Base-by-base conservation (phyloP, 2,797 vertebrate species). In the Diglossa cyanea region DNA sequence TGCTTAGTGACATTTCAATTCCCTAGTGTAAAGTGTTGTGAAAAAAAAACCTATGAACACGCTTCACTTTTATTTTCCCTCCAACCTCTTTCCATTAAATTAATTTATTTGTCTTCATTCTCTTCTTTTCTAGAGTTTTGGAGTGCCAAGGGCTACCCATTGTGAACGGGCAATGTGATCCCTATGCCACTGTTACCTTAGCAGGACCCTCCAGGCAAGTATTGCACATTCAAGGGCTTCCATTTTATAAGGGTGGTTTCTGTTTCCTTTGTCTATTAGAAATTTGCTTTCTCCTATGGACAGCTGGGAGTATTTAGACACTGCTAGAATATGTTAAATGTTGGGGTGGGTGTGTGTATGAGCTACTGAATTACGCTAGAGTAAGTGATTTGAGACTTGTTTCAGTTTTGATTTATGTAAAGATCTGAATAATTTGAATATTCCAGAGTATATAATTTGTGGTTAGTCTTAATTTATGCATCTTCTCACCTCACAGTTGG, bases 141-240 rank as follows among this genome's bases (percentile, higher is more conserved):
- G 99, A 99, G 98, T 99, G 99, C 98, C 98, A 99, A 96, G 99
- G 99, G 78, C 98, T 99, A 60, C 99, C 99, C 10, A 99, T 99
- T 25, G 99, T 99, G 92, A 99, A 99, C 0, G 99, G 99, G n/a
- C 99, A 99, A 61, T 99, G 99, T 62, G 99, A 99, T 96, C 99
- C 99, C 35, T 99, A 99, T 0, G 99, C 99, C 94, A 99, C 98
- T 0, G 99, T 99, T 91, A 99, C 99, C 10, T 97, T 99, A 95
- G 98, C 98, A 35, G 99, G 99, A 68, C 99, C 99, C 13, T 99
- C 98, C 97, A 99, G 99, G 99, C 98, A 97, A 98, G 98, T 98
- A 63, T 3, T 63, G 54, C 47, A 51, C 6, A 1, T 61, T 94
- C 66, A 82, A 54, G 51, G 68, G 51, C 35, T 87, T 60, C 48